These are phyloP conservation scores for Cepphus grylle DNA, from an alignment of 2,113 vertebrate genomes.

Conservation along the genomic window DNA sequence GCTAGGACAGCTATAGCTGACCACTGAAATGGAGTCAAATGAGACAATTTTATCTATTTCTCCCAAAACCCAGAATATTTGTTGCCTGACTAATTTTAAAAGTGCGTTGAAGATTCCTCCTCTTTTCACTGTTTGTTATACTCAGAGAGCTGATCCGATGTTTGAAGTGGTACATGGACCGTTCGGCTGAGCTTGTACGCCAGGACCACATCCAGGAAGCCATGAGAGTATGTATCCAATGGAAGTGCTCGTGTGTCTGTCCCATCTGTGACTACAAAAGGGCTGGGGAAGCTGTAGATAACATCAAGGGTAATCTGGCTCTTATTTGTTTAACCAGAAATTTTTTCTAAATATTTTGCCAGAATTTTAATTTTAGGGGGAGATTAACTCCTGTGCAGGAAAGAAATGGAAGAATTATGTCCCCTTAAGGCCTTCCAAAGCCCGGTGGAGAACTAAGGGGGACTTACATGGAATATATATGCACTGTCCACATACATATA, in stretches of 20 bases:
- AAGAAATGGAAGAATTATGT: background rate
- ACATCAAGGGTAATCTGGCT: background rate
- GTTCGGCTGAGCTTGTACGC: conserved; percentile 90
- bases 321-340: background rate
- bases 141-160: conserved; percentile 94
- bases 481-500: background rate
- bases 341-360: background rate
- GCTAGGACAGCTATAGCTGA: background rate
- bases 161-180: conserved; percentile 98
- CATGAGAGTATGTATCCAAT: conserved; percentile 83
- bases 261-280: background rate
- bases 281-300: background rate
- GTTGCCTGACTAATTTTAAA: background rate
- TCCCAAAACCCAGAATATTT: background rate
- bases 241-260: background rate
- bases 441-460: background rate
- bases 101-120: background rate
- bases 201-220: conserved; percentile 98
- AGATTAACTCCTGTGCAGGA: background rate
- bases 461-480: background rate
- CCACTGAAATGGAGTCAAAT: background rate
- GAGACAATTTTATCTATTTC: background rate
- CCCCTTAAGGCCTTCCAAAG: background rate
- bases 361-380: background rate
- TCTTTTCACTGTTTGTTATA: background rate